Evolutionary conservation across 2,113 vertebrate species (phyloP).

Genomic region (Candoia aspera): DNA sequence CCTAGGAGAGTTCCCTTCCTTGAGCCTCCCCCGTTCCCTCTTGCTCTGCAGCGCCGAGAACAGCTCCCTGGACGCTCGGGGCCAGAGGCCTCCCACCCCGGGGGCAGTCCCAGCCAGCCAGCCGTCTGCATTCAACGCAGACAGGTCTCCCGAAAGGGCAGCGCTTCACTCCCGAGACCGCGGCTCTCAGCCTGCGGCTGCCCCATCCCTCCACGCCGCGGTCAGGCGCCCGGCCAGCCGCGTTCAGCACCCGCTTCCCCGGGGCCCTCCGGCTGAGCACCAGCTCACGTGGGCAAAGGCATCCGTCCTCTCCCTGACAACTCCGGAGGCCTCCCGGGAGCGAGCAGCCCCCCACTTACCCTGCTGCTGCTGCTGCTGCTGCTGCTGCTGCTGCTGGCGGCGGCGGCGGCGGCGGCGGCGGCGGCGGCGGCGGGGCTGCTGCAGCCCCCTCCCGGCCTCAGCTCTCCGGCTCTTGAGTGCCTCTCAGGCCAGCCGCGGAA

Average conservation of each 20-base stretch:
- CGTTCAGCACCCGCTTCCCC: background rate
- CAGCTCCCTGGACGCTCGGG: background rate
- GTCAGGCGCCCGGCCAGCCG: too few relatives aligned
- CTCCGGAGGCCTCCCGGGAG: background rate
- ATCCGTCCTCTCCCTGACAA: background rate
- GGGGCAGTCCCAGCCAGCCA: too few relatives aligned
- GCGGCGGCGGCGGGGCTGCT: background rate
- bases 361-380: background rate
- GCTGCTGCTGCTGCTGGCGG: background rate
- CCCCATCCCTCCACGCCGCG: background rate
- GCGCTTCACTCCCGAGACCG: fast-evolving
- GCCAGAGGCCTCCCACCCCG: too few relatives aligned
- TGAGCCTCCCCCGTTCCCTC: background rate
- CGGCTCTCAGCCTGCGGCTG: background rate
- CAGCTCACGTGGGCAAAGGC: background rate
- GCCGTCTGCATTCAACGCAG: background rate
- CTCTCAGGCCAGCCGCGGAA: background rate
- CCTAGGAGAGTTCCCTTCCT: background rate
- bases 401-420: too few relatives aligned
- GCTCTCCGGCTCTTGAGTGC: background rate
- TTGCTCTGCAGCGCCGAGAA: background rate
- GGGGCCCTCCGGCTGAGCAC: too few relatives aligned
- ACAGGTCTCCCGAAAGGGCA: background rate
- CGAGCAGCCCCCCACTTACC: background rate
- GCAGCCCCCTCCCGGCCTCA: background rate